Percentiles rank a stretch among this genome's conserved stretches.
Conservation (phyloP, 2,888 invertebrate genomes). For the Leptopilina syphax region DNA sequence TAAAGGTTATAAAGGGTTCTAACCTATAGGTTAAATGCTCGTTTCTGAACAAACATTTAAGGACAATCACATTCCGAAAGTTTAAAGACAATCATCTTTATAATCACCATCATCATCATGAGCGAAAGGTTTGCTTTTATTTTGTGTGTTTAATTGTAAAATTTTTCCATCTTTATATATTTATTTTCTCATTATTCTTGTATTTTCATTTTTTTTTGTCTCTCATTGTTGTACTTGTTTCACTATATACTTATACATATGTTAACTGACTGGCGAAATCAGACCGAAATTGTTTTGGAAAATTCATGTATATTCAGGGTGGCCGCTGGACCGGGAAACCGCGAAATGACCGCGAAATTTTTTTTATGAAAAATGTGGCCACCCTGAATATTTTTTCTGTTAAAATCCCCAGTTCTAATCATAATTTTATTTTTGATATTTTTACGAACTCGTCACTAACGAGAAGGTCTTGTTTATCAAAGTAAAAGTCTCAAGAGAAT, state of each 20-base stretch:
- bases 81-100: neutral
- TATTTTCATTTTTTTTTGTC: neutral
- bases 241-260: too few relatives aligned
- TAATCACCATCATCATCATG: neutral
- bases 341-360: too few relatives aligned
- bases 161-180: neutral
- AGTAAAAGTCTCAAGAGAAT: conserved; percentile 37
- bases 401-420: too few relatives aligned
- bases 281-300: too few relatives aligned
- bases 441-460: neutral
- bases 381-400: neutral
- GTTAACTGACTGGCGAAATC: too few relatives aligned
- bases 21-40: conserved; percentile 21
- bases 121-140: neutral
- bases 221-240: neutral
- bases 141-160: neutral
- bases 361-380: too few relatives aligned
- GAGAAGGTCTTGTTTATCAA: too few relatives aligned
- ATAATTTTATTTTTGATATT: too few relatives aligned
- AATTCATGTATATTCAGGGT: too few relatives aligned
- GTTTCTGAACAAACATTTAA: conserved; percentile 12
- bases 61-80: conserved; percentile 1
- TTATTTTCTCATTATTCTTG: neutral
- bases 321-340: too few relatives aligned
- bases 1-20: conserved; percentile 4